Base-by-base conservation (phyloP, 2,888 invertebrate species). In the Onchidella celtica region DNA sequence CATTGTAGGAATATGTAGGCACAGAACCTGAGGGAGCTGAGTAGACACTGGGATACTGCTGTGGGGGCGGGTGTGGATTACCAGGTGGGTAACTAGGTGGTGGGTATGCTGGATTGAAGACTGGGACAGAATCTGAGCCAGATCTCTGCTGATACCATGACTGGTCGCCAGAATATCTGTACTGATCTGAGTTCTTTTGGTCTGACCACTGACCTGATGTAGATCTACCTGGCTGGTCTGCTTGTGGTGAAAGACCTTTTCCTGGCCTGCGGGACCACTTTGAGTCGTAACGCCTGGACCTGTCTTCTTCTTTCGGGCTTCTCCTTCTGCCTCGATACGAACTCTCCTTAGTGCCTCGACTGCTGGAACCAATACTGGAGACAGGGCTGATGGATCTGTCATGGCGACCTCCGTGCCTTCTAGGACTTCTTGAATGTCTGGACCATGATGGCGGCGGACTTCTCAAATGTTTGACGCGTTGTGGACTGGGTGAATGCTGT, bases 121-220 rank as follows among this genome's bases (percentile, higher is more conserved):
- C 14, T 14, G 77, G 4, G 9, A 11, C 11, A 34, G 68, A 14
- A 21, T 65, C 75, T 24, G 77, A 66, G 29, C 65, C 57, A n/a
- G 24, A 59, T 68, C 34, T n/a, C 24, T 14, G 27, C 32, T 69
- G 69, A 66, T 78, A 70, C 77, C 66, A 77, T 9, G 63, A n/a
- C 57, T 66, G 77, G 32, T 66, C 57, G 47, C 9, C 40, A 65
- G 65, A 47, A 21, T n/a, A 6, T 11, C 27, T 77, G 68, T 66
- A 68, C 3, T 69, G 21, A 38, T 9, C n/a, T 21, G 24, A 17
- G n/a, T n/a, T 14, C 24, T 73, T 73, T 36, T 66, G 9, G 14
- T 55, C 66, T 36, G 66, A 57, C 24, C 55, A 68, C 24, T 77
- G 77, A 27, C 77, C 77, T 65, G 77, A 55, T 47, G 47, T 76